Evolutionary conservation across 2,888 invertebrate species (phyloP).

Genomic region (Trachelus iudaicus): DNA sequence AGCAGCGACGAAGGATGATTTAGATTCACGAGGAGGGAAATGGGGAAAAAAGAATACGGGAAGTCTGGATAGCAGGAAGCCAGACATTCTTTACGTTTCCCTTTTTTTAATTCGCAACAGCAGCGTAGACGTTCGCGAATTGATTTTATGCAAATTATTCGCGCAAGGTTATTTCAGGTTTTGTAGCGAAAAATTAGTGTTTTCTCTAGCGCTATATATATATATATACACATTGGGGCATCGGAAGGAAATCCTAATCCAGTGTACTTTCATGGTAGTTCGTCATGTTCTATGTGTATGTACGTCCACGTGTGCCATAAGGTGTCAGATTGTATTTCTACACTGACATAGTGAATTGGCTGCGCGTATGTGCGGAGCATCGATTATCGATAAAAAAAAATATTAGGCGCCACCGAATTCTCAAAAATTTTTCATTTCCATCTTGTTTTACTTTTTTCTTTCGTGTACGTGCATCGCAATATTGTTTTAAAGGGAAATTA

Average conservation of each 20-base stretch:
- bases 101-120: background rate
- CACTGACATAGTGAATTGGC: background rate
- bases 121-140: conserved; percentile 22
- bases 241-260: too few species aligned
- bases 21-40: background rate
- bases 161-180: conserved; percentile 2
- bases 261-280: too few species aligned
- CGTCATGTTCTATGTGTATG: too few species aligned
- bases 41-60: background rate
- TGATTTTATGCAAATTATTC: conserved; percentile 41
- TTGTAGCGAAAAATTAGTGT: background rate
- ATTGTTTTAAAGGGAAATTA: background rate
- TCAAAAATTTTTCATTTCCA: background rate
- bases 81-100: background rate
- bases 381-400: background rate
- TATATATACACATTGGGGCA: too few species aligned
- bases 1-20: background rate
- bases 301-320: background rate
- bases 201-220: background rate
- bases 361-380: background rate
- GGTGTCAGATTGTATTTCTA: background rate
- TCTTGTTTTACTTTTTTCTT: background rate
- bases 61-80: background rate
- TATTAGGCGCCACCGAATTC: background rate
- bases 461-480: background rate